Evolutionary conservation across 2,113 vertebrate genomes (phyloP).

Genomic region (Corydoras maculifer): DNA sequence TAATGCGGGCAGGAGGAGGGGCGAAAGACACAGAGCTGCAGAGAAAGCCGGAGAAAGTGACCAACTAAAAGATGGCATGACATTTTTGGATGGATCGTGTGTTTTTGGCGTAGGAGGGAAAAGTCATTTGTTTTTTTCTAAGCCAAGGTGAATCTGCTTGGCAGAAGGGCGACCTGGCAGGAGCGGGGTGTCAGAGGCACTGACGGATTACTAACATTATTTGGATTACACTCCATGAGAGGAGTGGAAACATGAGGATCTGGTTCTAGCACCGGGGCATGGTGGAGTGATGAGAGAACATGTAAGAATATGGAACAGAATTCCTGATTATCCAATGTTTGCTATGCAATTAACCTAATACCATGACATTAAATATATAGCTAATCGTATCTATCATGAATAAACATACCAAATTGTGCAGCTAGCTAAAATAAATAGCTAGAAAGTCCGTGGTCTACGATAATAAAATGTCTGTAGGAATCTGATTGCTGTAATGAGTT

Average conservation of each 20-base stretch:
- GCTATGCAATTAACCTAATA: not conserved
- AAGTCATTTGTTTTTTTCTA: not conserved
- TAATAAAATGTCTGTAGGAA: too few species aligned
- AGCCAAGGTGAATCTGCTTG: slow-evolving; percentile 29
- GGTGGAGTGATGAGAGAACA: slow-evolving; percentile 27
- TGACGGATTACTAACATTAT: slow-evolving; percentile 37
- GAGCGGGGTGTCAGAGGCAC: slow-evolving; percentile 1
- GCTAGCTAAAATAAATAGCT: too few species aligned
- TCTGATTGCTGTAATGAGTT: too few species aligned
- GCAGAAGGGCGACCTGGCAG: slow-evolving; percentile 15
- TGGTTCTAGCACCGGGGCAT: not conserved
- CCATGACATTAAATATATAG: too few species aligned
- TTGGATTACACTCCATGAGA: too few species aligned
- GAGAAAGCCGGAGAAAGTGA: slow-evolving; percentile 8
- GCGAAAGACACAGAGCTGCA: not conserved
- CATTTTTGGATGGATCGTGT: not conserved
- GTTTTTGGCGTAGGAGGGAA: not conserved
- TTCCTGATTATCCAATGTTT: not conserved
- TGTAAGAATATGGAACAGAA: slow-evolving; percentile 19
- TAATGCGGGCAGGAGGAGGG: slow-evolving; percentile 23
- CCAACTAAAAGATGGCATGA: not conserved
- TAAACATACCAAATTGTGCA: too few species aligned
- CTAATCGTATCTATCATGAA: too few species aligned
- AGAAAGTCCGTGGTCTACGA: too few species aligned
- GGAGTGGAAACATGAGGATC: not conserved